A percentile compares a stretch with the other conserved stretches of the same genome.
Evolutionary conservation across 2,888 invertebrate species (phyloP).

Genomic region (Isoperla grammatica): DNA sequence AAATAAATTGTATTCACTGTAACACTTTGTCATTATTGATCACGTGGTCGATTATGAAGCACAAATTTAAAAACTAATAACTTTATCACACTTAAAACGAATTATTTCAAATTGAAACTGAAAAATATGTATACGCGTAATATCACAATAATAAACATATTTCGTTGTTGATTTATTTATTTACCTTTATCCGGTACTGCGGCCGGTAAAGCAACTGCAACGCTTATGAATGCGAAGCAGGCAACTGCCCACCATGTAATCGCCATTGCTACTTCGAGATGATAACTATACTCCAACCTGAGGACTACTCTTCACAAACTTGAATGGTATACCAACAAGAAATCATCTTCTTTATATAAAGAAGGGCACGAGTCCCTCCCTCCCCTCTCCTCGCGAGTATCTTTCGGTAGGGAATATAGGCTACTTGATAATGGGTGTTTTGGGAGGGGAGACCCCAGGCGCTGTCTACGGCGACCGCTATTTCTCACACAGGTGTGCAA

Average conservation of each 20-base stretch:
- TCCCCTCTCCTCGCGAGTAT: not conserved
- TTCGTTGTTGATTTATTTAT: not conserved
- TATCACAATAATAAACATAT: not conserved
- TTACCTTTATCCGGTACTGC: slow-evolving; percentile 3
- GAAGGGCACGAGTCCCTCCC: not conserved
- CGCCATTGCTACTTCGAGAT: not conserved
- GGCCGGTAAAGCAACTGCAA: slow-evolving; percentile 7
- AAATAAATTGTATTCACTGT: no score
- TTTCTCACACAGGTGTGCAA: not conserved
- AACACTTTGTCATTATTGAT: no score
- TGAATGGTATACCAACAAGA: slow-evolving; percentile 10
- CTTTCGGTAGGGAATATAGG: slow-evolving; percentile 5
- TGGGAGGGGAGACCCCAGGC: not conserved
- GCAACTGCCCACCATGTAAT: slow-evolving; percentile 14
- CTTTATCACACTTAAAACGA: no score
- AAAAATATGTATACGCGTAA: not conserved
- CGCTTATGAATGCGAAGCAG: slow-evolving; percentile 5
- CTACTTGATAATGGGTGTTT: slow-evolving; percentile 7
- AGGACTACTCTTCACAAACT: not conserved
- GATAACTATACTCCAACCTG: slow-evolving; percentile 1
- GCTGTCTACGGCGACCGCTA: no score
- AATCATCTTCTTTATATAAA: slow-evolving; percentile 10
- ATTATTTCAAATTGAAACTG: no score
- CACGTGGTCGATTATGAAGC: no score
- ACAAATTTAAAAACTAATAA: no score